Evolutionary conservation across 2,888 invertebrate genomes (phyloP), one percentile per base, ranked within the genome.

Genomic region (Autographa gamma): DNA sequence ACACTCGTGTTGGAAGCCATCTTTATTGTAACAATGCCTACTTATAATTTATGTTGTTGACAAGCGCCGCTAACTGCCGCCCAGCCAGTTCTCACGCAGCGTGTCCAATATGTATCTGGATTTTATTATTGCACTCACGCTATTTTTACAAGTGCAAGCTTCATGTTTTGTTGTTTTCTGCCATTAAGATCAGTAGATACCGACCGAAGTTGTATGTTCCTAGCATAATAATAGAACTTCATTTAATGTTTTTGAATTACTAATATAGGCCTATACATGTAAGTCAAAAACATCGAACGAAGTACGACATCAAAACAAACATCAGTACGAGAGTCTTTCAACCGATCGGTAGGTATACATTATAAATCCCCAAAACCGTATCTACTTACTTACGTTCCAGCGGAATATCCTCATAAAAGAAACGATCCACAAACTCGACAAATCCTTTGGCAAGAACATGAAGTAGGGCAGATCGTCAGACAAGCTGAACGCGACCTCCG

Each of bases 381-480:
- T 38, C 38, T 93, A 92, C 91, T 91, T 92, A 92, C 92, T 92
- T 93, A 93, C 92, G 89, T 91, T 90, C 89, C 89, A 87, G 84
- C 87, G 87, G 87, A 91, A 92, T 92, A 91, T 93, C 91, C 92
- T 93, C 94, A 92, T 93, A 94, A 93, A 93, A 92, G 93, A 92
- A 93, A 93, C 92, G 93, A 92, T 93, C 91, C 92, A 92, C 91
- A 92, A 92, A 91, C 91, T 92, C 93, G 92, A 93, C 94, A 94
- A 95, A 95, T 94, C 94, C 94, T 93, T 93, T 92, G 93, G 93
- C 94, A 93, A 92, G 93, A 94, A 93, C 93, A 93, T 91, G 93
- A 92, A 93, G 93, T 93, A 92, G 93, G 93, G 93, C 93, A 94
- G 93, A 93, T 94, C 93, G 93, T 93, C 93, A 92, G 93, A 93